Evolutionary conservation across 2,113 vertebrate species (phyloP).

Genomic region (Oreochromis niloticus): DNA sequence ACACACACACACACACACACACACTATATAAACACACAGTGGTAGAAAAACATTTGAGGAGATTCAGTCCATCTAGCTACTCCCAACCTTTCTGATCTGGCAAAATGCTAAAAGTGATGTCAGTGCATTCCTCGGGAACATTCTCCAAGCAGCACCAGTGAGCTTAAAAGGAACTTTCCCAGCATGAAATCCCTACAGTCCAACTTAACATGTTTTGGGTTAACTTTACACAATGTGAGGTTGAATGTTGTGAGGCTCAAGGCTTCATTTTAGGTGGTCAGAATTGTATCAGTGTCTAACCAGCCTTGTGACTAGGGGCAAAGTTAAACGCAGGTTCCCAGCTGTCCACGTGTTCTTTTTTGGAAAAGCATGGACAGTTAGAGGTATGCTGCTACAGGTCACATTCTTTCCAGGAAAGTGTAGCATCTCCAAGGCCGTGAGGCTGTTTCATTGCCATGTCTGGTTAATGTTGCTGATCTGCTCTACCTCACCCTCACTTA

Average conservation of each 20-base stretch:
- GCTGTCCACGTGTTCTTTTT: neutral
- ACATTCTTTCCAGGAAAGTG: slow-evolving; percentile 46
- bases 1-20: neutral
- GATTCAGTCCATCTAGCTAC: slow-evolving; percentile 20
- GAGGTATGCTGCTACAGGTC: slow-evolving; percentile 8
- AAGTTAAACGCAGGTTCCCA: neutral
- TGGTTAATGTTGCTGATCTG: slow-evolving; percentile 12
- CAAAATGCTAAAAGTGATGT: slow-evolving; percentile 52
- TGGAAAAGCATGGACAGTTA: neutral
- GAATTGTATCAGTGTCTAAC: neutral
- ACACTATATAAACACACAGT: neutral
- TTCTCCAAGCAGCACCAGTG: slow-evolving; percentile 55
- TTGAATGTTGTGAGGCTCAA: neutral
- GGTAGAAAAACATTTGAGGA: slow-evolving; percentile 1
- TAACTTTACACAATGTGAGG: neutral
- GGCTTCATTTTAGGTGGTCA: neutral
- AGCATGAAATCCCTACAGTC: neutral
- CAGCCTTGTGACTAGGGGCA: neutral
- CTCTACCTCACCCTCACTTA: neutral
- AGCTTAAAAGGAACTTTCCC: slow-evolving; percentile 36
- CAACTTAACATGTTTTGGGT: neutral
- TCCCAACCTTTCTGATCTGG: slow-evolving; percentile 28
- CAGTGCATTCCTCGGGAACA: slow-evolving; percentile 61
- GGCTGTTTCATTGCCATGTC: slow-evolving; percentile 3
- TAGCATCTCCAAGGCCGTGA: slow-evolving; percentile 13